Evolutionary conservation across 2,113 vertebrate species (phyloP).

Genomic region (Pseudorasbora parva): DNA sequence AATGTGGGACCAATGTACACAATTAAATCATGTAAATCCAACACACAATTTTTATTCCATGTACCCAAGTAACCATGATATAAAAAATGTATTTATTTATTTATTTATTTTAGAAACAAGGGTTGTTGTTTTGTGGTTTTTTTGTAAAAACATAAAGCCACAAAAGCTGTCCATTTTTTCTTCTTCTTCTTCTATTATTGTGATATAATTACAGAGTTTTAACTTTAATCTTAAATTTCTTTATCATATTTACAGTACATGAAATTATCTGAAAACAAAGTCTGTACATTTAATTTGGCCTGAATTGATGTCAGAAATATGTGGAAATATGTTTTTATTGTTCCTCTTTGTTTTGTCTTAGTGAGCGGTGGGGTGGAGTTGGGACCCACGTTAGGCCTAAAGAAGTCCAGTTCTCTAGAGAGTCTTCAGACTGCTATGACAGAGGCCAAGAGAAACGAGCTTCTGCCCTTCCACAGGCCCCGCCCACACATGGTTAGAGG

Average conservation of each 20-base stretch:
- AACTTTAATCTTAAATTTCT: background rate
- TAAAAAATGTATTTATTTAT: background rate
- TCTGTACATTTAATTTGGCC: background rate
- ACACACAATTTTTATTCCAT: too few relatives aligned
- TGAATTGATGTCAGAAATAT: background rate
- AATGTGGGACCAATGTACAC: too few relatives aligned
- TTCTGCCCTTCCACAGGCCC: constrained; percentile 93
- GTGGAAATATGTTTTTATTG: background rate
- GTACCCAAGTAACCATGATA: too few relatives aligned
- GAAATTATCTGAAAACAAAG: background rate
- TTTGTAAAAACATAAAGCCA: background rate
- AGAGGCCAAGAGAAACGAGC: constrained; percentile 89
- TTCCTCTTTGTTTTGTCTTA: constrained; percentile 49
- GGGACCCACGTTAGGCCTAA: constrained; percentile 93
- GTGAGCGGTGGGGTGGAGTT: constrained; percentile 79
- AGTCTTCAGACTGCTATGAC: constrained; percentile 96
- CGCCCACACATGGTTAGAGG: constrained; percentile 92
- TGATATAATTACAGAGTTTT: background rate
- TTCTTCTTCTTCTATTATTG: background rate
- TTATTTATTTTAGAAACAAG: background rate
- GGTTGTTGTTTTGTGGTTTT: background rate
- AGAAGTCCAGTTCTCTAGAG: constrained; percentile 97
- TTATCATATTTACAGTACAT: background rate
- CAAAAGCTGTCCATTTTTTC: background rate
- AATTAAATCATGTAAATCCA: too few relatives aligned